phyloP scores from a whole-genome alignment of 2,113 vertebrate species.

The Neotragus pygmaeus region DNA sequence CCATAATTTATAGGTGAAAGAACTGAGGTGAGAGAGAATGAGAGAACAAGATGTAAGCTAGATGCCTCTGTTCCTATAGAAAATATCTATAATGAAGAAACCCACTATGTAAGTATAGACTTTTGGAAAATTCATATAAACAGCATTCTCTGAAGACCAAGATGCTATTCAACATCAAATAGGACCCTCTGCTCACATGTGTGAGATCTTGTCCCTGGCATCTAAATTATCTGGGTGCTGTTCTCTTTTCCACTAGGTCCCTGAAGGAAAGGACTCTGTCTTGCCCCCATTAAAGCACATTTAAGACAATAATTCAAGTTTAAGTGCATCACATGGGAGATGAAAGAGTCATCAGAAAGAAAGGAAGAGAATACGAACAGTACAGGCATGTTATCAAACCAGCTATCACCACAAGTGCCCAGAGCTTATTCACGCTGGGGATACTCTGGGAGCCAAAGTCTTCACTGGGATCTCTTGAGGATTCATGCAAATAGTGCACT shows the following conservation, averaged over 20 bases:
- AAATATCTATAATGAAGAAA: not conserved
- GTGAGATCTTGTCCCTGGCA: not conserved
- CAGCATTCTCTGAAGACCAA: not conserved
- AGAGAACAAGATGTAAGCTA: not conserved
- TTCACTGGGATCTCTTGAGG: not conserved
- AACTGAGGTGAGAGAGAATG: not conserved
- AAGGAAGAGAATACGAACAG: not conserved
- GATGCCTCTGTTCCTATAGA: not conserved
- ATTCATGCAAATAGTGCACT: not conserved
- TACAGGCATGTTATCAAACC: not conserved
- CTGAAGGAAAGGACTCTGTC: not conserved
- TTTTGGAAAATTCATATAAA: not conserved
- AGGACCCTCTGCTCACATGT: not conserved
- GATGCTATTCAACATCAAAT: not conserved
- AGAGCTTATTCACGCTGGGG: not conserved
- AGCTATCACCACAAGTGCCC: accelerated
- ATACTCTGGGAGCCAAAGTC: not conserved
- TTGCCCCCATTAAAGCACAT: not conserved
- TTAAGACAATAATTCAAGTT: not conserved
- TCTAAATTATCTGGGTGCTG: not conserved
- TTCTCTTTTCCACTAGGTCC: not conserved
- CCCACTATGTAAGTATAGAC: accelerated
- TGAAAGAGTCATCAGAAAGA: not conserved
- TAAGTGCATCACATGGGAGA: not conserved
- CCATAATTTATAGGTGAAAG: not conserved